Evolutionary conservation across 2,113 vertebrate species (phyloP).

Genomic region (Coryphaenoides rupestris): DNA sequence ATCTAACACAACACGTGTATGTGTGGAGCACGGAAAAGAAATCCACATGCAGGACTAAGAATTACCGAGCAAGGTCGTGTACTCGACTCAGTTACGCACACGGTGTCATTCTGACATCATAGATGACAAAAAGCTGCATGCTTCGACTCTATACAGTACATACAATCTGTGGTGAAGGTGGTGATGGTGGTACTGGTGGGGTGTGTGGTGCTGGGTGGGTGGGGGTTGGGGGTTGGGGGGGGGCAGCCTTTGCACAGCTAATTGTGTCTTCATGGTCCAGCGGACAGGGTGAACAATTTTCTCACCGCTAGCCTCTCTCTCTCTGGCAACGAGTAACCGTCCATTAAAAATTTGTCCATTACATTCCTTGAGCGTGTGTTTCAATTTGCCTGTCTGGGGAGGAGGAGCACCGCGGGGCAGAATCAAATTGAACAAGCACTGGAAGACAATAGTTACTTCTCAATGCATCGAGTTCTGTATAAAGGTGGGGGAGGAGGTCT

Average conservation of each 20-base stretch:
- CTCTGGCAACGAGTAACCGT: conserved; percentile 28
- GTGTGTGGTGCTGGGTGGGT: too few relatives aligned
- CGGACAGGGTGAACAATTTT: conserved; percentile 40
- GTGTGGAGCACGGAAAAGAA: too few relatives aligned
- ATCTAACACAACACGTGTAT: conserved; percentile 1
- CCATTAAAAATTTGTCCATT: conserved; percentile 51
- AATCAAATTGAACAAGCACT: conserved; percentile 52
- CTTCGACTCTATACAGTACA: neutral
- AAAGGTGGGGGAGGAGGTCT: conserved; percentile 4
- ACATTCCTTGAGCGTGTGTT: conserved; percentile 25
- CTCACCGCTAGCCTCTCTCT: conserved; percentile 21
- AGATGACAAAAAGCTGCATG: neutral
- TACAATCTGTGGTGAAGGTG: conserved; percentile 4
- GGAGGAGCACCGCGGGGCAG: conserved; percentile 32
- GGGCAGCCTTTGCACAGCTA: too few relatives aligned
- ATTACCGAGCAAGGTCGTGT: neutral
- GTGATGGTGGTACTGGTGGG: neutral
- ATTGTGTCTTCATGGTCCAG: conserved; percentile 22
- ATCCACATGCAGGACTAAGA: neutral
- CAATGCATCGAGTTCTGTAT: conserved; percentile 18
- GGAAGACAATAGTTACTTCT: conserved; percentile 43
- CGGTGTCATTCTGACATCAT: conserved; percentile 4
- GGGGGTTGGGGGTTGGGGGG: too few relatives aligned
- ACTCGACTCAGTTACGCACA: neutral
- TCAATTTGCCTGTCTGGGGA: conserved; percentile 41